Evolutionary conservation across 1,140 invertebrate genomes (phyloP).

Genomic region (Dendrolimus kikuchii): DNA sequence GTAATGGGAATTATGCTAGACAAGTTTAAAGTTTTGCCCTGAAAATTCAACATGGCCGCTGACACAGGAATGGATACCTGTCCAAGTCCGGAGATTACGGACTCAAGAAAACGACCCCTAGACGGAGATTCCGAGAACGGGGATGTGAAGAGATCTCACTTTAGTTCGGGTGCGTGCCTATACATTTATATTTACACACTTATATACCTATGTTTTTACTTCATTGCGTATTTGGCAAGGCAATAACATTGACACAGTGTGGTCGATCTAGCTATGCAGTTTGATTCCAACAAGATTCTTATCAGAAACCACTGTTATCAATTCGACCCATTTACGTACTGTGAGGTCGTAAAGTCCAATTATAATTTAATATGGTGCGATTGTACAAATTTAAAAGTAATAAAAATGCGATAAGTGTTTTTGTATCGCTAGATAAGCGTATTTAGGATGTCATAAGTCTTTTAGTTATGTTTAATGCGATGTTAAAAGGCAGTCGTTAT

Average conservation of each 20-base stretch:
- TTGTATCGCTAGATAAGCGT: slow-evolving; percentile 23
- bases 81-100: slow-evolving; percentile 85
- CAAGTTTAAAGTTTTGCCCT: slow-evolving; percentile 70
- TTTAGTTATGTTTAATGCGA: slow-evolving; percentile 41
- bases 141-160: slow-evolving; percentile 90
- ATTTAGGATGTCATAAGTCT: slow-evolving; percentile 17
- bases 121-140: slow-evolving; percentile 90
- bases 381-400: slow-evolving; percentile 4
- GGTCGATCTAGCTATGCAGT: slow-evolving; percentile 39
- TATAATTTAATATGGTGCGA: not conserved
- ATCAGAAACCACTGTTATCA: slow-evolving; percentile 62
- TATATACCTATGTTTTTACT: slow-evolving; percentile 36
- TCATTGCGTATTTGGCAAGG: slow-evolving; percentile 59
- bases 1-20: slow-evolving; percentile 69
- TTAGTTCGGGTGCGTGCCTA: slow-evolving; percentile 83
- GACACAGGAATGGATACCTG: slow-evolving; percentile 88
- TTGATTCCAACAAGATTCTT: slow-evolving; percentile 59
- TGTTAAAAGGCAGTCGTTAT: slow-evolving; percentile 69
- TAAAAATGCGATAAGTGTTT: slow-evolving; percentile 8
- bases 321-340: slow-evolving; percentile 40
- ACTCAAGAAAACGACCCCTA: slow-evolving; percentile 89
- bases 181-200: slow-evolving; percentile 22
- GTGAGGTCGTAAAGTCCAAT: slow-evolving; percentile 15
- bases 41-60: slow-evolving; percentile 81
- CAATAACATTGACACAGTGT: slow-evolving; percentile 63